phyloP scores from a whole-genome alignment of 2,797 vertebrate genomes.

The Cottoperca gobio region DNA sequence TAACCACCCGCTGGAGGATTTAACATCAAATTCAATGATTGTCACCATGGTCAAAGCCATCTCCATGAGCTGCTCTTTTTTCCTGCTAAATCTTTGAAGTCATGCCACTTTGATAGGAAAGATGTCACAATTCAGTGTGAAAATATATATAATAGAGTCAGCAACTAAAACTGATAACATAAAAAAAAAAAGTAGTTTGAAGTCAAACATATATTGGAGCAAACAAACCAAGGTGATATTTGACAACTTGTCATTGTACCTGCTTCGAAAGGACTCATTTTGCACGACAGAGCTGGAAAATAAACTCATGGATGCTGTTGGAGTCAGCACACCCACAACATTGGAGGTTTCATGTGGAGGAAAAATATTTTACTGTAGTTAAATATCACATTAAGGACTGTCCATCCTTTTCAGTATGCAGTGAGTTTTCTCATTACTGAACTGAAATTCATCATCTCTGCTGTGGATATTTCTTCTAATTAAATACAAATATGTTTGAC shows the following conservation, averaged over 20 bases:
- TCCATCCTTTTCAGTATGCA: background rate
- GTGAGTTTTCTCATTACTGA: background rate
- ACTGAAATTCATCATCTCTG: background rate
- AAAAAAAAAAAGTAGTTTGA: background rate
- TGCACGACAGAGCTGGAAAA: background rate
- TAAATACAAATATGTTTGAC: no score
- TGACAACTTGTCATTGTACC: background rate
- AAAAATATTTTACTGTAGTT: background rate
- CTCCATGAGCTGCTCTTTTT: background rate
- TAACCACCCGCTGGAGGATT: background rate
- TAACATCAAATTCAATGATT: conserved; percentile 2
- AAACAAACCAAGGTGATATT: background rate
- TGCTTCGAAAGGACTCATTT: background rate
- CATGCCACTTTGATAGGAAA: background rate
- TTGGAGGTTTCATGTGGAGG: background rate
- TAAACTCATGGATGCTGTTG: background rate
- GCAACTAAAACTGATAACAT: background rate
- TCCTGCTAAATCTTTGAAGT: background rate
- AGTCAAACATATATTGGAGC: background rate
- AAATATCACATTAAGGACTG: background rate
- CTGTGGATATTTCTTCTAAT: background rate
- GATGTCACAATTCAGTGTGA: background rate
- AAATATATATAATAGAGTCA: background rate
- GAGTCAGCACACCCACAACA: background rate
- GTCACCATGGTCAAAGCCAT: background rate